Conservation (phyloP, 2,888 invertebrate genomes). For the Ichneumon xanthorius region DNA sequence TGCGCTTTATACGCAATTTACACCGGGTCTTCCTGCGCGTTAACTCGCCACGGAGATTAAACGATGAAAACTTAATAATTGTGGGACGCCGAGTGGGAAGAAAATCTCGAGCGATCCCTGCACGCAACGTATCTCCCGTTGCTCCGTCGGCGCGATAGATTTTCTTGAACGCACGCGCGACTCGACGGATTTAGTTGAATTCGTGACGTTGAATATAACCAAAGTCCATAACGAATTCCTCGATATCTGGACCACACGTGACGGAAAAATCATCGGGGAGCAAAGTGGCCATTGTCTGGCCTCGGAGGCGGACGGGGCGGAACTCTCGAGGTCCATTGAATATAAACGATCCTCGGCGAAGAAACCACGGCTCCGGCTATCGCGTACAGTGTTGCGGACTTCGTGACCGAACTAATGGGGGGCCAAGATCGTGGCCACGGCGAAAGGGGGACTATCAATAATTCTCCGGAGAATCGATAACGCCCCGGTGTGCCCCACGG, state of each 20-base stretch:
- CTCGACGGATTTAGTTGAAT: background rate
- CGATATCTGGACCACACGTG: slow-evolving; percentile 37
- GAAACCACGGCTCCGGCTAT: background rate
- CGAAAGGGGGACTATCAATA: slow-evolving; percentile 56
- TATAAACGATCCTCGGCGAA: slow-evolving; percentile 34
- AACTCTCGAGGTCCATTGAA: slow-evolving; percentile 33
- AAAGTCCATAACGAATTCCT: background rate
- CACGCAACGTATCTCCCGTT: background rate
- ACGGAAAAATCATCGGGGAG: background rate
- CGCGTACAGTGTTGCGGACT: slow-evolving; percentile 13
- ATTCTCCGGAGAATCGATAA: slow-evolving; percentile 65
- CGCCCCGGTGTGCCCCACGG: slow-evolving; percentile 21
- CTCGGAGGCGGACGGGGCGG: background rate
- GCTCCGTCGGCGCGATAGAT: background rate
- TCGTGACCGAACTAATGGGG: slow-evolving; percentile 64
- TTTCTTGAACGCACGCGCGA: background rate
- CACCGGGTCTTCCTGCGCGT: slow-evolving; percentile 50
- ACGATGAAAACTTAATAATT: slow-evolving; percentile 41
- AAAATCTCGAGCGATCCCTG: background rate
- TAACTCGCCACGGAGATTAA: slow-evolving; percentile 53
- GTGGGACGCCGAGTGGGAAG: slow-evolving; percentile 8
- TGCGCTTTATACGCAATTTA: slow-evolving; percentile 47
- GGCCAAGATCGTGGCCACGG: slow-evolving; percentile 46
- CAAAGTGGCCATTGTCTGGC: slow-evolving; percentile 38
- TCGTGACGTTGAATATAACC: slow-evolving; percentile 30